Base-by-base conservation (phyloP, 2,113 vertebrate species). In the Coracopsis vasa region DNA sequence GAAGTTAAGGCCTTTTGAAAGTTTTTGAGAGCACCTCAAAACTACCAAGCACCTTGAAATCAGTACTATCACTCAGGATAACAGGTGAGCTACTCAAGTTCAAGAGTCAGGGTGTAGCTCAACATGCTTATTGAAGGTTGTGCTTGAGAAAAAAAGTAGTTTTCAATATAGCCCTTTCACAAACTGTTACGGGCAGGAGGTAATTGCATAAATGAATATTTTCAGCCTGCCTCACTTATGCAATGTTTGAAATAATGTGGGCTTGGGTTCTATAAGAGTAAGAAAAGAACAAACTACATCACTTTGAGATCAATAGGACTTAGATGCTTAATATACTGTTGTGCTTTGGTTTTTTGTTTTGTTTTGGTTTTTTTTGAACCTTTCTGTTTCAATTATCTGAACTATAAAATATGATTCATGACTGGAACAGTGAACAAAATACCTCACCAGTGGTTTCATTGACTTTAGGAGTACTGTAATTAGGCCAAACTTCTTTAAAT, bases 261-360 rank as follows among this genome's bases (percentile, higher is more conserved):
- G 28, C 27, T 65, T 80, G 14, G 13, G 16, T 13, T 84, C 50
- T 31, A 39, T 11, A 74, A 84, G 7, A 83, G 9, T 27, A 56
- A 80, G 17, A 54, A 44, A 75, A 47, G 31, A n/a, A 80, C 2
- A 1, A 35, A 11, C 3, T 28, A 51, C 5, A 58, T 60, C 21
- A 25, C 28, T 58, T 54, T 54, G 67, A 81, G 95, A 71, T 60
- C 9, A 72, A 72, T 4, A 61, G 27, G 51, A 66, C 20, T 17
- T 72, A 27, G 35, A 78, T 53, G 24, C 5, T 39, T 71, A 44
- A 47, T 19, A 48, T 3, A n/a, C 12, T 47, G 15, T 19, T 58
- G 37, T 31, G 16, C 0, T 31, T 56, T n/a, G 29, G 48, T 29
- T 31, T 16, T 6, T 2, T 10, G 8, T 20, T 9, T 51, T 17